A percentile compares a stretch with the other conserved stretches of the same genome.
These are phyloP conservation scores for Chaetogeoica ovagalla DNA, from an alignment of 2,888 invertebrate species.

Conservation along the genomic window DNA sequence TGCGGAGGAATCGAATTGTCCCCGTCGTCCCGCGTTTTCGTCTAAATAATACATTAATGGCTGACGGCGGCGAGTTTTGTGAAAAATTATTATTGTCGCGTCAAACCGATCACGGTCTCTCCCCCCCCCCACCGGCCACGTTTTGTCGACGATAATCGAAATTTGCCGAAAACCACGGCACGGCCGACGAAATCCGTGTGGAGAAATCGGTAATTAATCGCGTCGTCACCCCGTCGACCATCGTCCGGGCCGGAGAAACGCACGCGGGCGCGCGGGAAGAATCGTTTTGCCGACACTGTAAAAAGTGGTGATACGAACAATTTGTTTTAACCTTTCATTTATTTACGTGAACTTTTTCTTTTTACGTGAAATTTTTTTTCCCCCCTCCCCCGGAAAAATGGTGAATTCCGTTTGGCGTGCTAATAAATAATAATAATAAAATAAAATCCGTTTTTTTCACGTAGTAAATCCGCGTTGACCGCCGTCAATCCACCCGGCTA, in stretches of 20 bases:
- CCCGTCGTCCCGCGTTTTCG: too few species aligned
- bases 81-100: background rate
- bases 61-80: background rate
- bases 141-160: background rate
- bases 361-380: constrained; percentile 28
- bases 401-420: constrained; percentile 26
- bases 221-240: too few species aligned
- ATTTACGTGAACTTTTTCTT: constrained; percentile 51
- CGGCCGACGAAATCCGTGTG: background rate
- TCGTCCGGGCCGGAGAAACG: background rate
- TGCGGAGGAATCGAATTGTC: background rate
- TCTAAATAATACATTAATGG: background rate
- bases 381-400: constrained; percentile 16
- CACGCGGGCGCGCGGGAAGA: background rate
- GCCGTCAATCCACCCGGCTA: background rate
- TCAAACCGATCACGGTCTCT: background rate
- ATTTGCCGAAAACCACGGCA: background rate
- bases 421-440: background rate
- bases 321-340: constrained; percentile 52
- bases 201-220: too few species aligned
- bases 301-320: constrained; percentile 51
- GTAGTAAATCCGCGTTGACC: background rate
- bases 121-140: background rate
- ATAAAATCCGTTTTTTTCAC: background rate
- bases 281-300: constrained; percentile 13